Conservation (phyloP, 2,113 vertebrate species). For the Stigmatopora nigra region DNA sequence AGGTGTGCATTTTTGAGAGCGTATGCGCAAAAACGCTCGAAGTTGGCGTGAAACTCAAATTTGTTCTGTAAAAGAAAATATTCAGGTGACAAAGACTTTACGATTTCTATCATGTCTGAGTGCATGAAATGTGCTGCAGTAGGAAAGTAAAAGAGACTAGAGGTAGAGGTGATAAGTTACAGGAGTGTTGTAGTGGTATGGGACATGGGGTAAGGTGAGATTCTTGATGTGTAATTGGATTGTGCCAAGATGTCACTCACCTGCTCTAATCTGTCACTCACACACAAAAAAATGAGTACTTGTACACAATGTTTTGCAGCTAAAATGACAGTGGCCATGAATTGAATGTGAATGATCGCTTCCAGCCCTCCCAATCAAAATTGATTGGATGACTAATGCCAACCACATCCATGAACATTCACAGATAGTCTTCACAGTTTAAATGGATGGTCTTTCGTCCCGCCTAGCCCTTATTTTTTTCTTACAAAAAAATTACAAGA, state of each 20-base stretch:
- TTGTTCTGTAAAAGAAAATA: not conserved
- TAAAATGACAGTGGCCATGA: not conserved
- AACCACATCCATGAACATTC: too few species aligned
- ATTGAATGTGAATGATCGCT: not conserved
- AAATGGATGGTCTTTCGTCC: too few species aligned
- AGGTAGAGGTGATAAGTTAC: constrained; percentile 10
- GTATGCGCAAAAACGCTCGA: not conserved
- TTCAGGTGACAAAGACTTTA: not conserved
- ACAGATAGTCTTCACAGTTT: too few species aligned
- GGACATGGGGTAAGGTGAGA: constrained; percentile 65
- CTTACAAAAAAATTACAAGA: too few species aligned
- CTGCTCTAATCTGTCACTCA: constrained; percentile 62
- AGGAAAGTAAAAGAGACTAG: constrained; percentile 32
- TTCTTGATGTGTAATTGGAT: constrained; percentile 71
- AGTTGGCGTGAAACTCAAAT: not conserved
- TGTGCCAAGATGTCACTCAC: constrained; percentile 70
- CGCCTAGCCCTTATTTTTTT: too few species aligned
- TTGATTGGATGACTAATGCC: too few species aligned
- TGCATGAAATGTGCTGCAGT: not conserved
- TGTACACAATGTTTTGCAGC: constrained; percentile 2
- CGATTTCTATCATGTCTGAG: not conserved
- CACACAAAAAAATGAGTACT: constrained; percentile 24
- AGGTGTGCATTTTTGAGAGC: constrained; percentile 2
- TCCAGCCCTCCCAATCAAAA: too few species aligned
- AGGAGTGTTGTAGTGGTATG: constrained; percentile 8